These are phyloP conservation scores for Eonycteris spelaea DNA, from an alignment of 2,113 vertebrate genomes.

Conservation along the genomic window DNA sequence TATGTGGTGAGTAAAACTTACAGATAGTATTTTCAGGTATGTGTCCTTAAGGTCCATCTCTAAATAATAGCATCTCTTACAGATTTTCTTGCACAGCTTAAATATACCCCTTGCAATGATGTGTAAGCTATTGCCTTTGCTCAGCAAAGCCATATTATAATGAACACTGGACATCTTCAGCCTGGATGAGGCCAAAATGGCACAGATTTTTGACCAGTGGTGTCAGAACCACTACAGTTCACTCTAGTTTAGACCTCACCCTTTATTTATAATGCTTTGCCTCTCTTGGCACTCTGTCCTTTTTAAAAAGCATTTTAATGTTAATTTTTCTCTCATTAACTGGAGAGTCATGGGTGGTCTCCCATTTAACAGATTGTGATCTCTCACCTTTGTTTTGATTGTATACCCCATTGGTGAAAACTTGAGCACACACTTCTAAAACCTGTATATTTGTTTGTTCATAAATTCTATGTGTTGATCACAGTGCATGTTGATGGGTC, in stretches of 20 bases:
- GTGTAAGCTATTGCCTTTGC: not conserved
- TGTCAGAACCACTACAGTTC: not conserved
- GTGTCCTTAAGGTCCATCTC: not conserved
- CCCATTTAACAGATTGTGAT: not conserved
- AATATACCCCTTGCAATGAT: not conserved
- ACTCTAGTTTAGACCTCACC: not conserved
- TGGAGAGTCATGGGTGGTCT: not conserved
- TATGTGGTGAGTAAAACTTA: not conserved
- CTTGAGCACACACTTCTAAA: not conserved
- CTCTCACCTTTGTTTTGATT: not conserved
- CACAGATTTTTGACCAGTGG: not conserved
- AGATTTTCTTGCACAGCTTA: not conserved
- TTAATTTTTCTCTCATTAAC: not conserved
- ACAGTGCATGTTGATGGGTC: not conserved
- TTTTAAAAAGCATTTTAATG: not conserved
- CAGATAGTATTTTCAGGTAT: not conserved
- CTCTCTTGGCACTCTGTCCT: not conserved
- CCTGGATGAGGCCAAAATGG: not conserved
- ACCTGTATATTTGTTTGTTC: not conserved
- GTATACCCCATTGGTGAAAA: not conserved
- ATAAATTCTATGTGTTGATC: not conserved
- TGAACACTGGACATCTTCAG: not conserved
- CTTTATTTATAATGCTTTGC: not conserved
- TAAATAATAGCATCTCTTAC: not conserved
- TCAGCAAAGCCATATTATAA: not conserved